These are phyloP conservation scores for Tenebrosternarchus preto DNA, from an alignment of 2,113 vertebrate species.

Conservation along the genomic window DNA sequence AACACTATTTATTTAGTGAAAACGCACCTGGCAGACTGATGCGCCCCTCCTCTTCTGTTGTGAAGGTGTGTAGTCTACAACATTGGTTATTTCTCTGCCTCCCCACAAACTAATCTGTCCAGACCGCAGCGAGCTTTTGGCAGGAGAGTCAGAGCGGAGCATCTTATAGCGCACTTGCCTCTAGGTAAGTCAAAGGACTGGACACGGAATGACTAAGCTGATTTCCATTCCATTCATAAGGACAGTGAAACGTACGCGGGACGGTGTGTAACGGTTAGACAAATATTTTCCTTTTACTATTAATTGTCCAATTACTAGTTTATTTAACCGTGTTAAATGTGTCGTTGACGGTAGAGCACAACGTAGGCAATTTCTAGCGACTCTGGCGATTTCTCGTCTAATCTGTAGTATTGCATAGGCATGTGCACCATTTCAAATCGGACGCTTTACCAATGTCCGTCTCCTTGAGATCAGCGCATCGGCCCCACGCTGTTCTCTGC, in stretches of 20 bases:
- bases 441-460: conserved; percentile 49
- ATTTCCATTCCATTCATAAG: conserved; percentile 39
- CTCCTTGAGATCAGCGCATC: conserved; percentile 38
- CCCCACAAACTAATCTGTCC: conserved; percentile 56
- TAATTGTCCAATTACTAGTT: neutral
- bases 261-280: too few species aligned
- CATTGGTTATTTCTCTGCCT: conserved; percentile 52
- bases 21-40: conserved; percentile 4
- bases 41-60: conserved; percentile 17
- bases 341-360: neutral
- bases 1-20: neutral
- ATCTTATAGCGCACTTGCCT: conserved; percentile 46
- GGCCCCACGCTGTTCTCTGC: conserved; percentile 35
- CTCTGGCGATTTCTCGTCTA: neutral
- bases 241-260: too few species aligned
- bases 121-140: conserved; percentile 55
- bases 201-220: conserved; percentile 4
- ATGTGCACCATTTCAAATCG: conserved; percentile 19
- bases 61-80: conserved; percentile 57
- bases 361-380: too few species aligned
- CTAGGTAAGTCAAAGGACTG: conserved; percentile 63
- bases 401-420: neutral
- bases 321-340: neutral
- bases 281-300: neutral
- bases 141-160: conserved; percentile 65